Percentiles rank a stretch among this genome's conserved stretches.
Conservation (phyloP, 1,140 invertebrate species). For the Dinoponera quadriceps region DNA sequence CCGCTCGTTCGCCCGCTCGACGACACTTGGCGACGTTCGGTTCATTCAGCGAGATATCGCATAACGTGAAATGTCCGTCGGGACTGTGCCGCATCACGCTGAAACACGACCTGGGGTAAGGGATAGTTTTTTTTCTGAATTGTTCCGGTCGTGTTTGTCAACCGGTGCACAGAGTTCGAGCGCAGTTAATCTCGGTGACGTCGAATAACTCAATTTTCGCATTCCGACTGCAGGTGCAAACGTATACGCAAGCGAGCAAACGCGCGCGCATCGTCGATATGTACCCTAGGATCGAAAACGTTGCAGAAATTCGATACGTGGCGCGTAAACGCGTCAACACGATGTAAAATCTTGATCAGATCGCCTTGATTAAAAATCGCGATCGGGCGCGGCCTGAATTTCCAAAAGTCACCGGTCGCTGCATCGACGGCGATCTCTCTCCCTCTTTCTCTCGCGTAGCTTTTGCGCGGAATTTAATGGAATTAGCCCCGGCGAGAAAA, state of each 20-base stretch:
- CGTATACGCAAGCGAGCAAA: not conserved
- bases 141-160: slow-evolving; percentile 72
- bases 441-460: not conserved
- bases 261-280: slow-evolving; percentile 60
- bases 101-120: slow-evolving; percentile 72
- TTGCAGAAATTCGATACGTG: slow-evolving; percentile 45
- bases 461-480: slow-evolving; percentile 46
- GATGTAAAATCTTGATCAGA: slow-evolving; percentile 55
- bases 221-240: slow-evolving; percentile 43
- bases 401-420: slow-evolving; percentile 3
- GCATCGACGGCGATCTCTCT: slow-evolving; percentile 1
- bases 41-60: slow-evolving; percentile 64
- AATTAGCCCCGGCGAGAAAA: slow-evolving; percentile 70
- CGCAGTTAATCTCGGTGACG: slow-evolving; percentile 72
- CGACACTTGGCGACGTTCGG: not conserved
- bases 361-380: slow-evolving; percentile 53
- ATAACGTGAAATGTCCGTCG: slow-evolving; percentile 65
- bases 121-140: slow-evolving; percentile 61
- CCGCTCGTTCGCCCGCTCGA: slow-evolving; percentile 10
- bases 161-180: slow-evolving; percentile 60
- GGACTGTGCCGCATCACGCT: slow-evolving; percentile 64
- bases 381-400: slow-evolving; percentile 8
- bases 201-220: slow-evolving; percentile 71
- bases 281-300: slow-evolving; percentile 55
- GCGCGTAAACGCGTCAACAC: slow-evolving; percentile 12